A percentile compares a stretch with the other conserved stretches of the same genome.
These are phyloP conservation scores for Pygocentrus nattereri DNA, from an alignment of 2,797 vertebrate species.

Conservation along the genomic window DNA sequence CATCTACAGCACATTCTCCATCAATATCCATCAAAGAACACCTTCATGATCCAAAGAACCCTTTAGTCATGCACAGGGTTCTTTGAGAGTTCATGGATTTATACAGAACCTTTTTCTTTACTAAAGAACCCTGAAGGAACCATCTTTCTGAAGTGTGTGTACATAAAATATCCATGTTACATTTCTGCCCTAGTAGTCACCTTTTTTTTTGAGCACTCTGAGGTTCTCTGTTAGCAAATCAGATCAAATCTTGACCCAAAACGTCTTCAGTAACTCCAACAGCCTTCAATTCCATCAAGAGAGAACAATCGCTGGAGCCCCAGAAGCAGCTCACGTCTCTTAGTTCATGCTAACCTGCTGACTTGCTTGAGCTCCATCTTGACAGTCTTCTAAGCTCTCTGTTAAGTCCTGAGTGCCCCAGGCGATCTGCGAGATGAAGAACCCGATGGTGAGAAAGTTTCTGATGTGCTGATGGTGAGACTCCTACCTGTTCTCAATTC, in stretches of 20 bases:
- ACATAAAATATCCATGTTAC: too few species aligned
- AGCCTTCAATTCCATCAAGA: background rate
- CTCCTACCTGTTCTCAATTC: background rate
- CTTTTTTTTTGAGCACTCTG: background rate
- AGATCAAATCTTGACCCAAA: background rate
- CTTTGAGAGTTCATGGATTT: too few species aligned
- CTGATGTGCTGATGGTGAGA: background rate
- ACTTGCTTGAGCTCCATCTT: background rate
- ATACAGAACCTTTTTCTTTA: too few species aligned
- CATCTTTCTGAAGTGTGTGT: too few species aligned
- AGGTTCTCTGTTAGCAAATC: background rate
- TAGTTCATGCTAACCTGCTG: constrained; percentile 1
- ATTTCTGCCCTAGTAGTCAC: too few species aligned
- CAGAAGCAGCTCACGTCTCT: background rate
- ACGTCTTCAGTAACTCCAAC: background rate
- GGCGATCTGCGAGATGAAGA: background rate
- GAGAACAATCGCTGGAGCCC: background rate
- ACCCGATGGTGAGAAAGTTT: background rate
- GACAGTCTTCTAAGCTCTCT: background rate
- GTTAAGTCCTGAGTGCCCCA: background rate
- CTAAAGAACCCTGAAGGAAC: too few species aligned
- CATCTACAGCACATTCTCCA: too few species aligned
- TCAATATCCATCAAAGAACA: too few species aligned
- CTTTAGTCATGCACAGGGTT: too few species aligned
- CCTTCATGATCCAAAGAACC: too few species aligned